phyloP scores from a whole-genome alignment of 2,797 vertebrate species.

The Allobates femoralis region DNA sequence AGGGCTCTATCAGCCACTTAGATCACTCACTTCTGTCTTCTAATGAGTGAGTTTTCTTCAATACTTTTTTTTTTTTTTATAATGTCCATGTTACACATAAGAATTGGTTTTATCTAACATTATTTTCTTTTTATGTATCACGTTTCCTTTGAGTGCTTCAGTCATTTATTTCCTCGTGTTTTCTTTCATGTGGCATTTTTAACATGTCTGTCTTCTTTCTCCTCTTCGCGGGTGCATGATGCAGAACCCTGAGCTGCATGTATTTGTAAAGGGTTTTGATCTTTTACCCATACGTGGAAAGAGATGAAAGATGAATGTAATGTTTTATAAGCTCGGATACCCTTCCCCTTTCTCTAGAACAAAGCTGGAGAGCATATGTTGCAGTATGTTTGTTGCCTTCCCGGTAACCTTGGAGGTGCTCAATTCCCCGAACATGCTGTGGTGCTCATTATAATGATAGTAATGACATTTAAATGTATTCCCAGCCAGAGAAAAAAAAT shows the following conservation, averaged over 20 bases:
- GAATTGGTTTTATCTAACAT: not conserved
- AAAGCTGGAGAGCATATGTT: constrained; percentile 41
- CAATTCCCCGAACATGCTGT: constrained; percentile 46
- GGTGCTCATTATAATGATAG: constrained; percentile 47
- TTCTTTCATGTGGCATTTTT: not conserved
- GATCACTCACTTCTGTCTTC: not conserved
- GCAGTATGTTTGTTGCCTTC: constrained; percentile 34
- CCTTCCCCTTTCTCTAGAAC: not conserved
- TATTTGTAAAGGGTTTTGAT: constrained; percentile 7
- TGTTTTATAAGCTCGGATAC: constrained; percentile 17
- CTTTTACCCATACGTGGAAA: not conserved
- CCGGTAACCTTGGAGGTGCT: constrained; percentile 38
- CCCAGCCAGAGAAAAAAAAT: constrained; percentile 43
- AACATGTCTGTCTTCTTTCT: constrained; percentile 25
- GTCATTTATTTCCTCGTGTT: not conserved
- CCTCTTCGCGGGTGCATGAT: not conserved
- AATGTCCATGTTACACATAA: not conserved
- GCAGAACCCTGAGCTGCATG: constrained; percentile 11
- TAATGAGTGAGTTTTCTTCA: not conserved
- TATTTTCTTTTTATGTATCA: not conserved
- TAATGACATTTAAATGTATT: constrained; percentile 57
- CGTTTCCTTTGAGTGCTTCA: constrained; percentile 13
- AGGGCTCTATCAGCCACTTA: not conserved
- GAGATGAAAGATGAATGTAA: constrained; percentile 22
- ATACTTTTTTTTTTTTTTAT: not conserved